Conservation (phyloP, 2,113 vertebrate genomes). For the Entelurus aequoreus region DNA sequence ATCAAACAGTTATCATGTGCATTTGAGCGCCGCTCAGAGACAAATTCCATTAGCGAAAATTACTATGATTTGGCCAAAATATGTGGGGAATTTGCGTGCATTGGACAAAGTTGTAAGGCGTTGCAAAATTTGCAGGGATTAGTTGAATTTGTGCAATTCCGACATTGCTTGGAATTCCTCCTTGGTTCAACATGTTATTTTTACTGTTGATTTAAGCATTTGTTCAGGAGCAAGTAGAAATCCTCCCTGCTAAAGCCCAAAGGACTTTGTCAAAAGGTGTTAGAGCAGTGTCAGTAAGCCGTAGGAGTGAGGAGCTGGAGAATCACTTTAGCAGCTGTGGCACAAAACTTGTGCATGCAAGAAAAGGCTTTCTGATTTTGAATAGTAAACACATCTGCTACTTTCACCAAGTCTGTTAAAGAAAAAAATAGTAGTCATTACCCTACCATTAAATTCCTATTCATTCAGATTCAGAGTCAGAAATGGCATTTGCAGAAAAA, state of each 20-base stretch:
- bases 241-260: neutral
- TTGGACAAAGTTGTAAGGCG: too few species aligned
- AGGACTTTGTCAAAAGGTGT: neutral
- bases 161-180: too few species aligned
- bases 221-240: neutral
- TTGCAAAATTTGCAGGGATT: too few species aligned
- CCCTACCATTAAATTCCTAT: conserved; percentile 16
- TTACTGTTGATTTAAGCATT: neutral
- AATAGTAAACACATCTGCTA: conserved; percentile 40
- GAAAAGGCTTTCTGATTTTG: conserved; percentile 43
- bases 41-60: too few species aligned
- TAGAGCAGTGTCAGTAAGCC: neutral
- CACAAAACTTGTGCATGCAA: conserved; percentile 44
- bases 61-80: too few species aligned
- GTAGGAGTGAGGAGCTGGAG: conserved; percentile 12
- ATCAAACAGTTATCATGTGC: too few species aligned
- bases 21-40: too few species aligned
- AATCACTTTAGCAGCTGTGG: conserved; percentile 57
- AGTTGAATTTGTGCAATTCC: too few species aligned
- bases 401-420: conserved; percentile 18
- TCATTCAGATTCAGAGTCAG: conserved; percentile 11
- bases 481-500: conserved; percentile 11
- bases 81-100: too few species aligned
- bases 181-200: neutral
- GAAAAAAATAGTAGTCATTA: conserved; percentile 19